Evolutionary conservation across 2,888 invertebrate genomes (phyloP).

Genomic region (Toxonevra muliebris): DNA sequence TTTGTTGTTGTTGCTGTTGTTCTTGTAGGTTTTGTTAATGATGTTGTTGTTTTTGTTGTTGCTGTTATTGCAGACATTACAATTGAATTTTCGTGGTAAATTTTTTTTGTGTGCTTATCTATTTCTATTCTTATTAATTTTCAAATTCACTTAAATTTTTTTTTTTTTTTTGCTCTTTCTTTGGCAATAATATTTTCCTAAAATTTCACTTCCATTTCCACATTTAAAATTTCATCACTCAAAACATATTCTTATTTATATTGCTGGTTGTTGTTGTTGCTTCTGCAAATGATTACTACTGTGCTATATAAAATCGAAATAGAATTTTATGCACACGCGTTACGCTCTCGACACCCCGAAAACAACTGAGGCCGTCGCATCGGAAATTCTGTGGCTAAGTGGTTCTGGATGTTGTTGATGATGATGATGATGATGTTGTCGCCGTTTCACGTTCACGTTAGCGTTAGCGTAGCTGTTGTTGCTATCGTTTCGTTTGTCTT

Average conservation of each 20-base stretch:
- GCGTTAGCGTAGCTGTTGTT: not conserved
- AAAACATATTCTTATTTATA: not conserved
- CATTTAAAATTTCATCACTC: not conserved
- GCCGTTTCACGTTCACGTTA: no score
- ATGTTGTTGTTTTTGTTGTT: constrained; percentile 33
- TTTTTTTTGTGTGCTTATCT: not conserved
- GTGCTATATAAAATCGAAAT: no score
- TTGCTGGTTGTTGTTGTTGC: not conserved
- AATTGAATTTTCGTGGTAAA: constrained; percentile 26
- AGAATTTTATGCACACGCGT: constrained; percentile 41
- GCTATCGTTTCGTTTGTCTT: not conserved
- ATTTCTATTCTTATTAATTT: not conserved
- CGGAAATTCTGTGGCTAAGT: constrained; percentile 56
- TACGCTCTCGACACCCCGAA: constrained; percentile 52
- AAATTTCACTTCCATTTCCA: not conserved
- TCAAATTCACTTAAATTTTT: not conserved
- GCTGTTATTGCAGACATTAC: constrained; percentile 42
- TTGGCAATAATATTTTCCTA: not conserved
- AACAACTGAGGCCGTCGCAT: constrained; percentile 54
- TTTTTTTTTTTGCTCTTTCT: not conserved
- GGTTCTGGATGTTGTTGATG: constrained; percentile 34
- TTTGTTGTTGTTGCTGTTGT: constrained; percentile 6
- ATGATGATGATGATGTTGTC: constrained; percentile 20
- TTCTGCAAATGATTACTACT: not conserved
- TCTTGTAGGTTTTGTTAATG: constrained; percentile 13